Base-by-base conservation (phyloP, 2,113 vertebrate species). In the Ciconia boyciana region DNA sequence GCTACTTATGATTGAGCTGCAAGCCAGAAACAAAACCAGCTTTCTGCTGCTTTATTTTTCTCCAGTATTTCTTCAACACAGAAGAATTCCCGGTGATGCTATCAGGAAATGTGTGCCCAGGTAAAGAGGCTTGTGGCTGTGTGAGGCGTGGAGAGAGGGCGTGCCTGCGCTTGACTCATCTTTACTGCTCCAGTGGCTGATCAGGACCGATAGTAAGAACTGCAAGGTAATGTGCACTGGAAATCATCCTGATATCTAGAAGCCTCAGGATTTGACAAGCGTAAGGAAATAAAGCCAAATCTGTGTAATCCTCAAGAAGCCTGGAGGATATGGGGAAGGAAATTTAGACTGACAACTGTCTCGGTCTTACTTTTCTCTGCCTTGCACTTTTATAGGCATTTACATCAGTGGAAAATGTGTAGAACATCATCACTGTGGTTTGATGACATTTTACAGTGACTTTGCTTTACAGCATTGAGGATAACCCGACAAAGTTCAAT, bases 131-230 rank as follows among this genome's bases (percentile, higher is more conserved):
- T 28, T 21, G 34, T 72, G 89, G 41, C 29, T 51, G 36, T 8
- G 12, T 24, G 34, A 83, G 60, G 32, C 51, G 4, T 21, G 76
- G n/a, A 32, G 41, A 46, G 43, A 62, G 54, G 54, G 16, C 2
- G 7, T 72, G 58, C 52, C 62, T 48, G 68, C 22, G 41, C 61
- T 11, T 58, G 62, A 60, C 69, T 70, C 26, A 13, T n/a, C 78
- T 25, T 18, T 49, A 16, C 71, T 51, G 44, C 80, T 68, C n/a
- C 48, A 39, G 48, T 21, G 51, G 31, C 48, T 87, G 69, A 61
- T 39, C 3, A 0, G 21, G 14, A 36, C n/a, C 0, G 5, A 26
- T 3, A 43, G 29, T 18, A 58, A 36, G 61, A 71, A 25, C 65
- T 64, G 62, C 26, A 66, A 89, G 78, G 81, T 79, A 78, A 84